Conservation (phyloP, 2,797 vertebrate species). For the Lophotriccus pileatus region DNA sequence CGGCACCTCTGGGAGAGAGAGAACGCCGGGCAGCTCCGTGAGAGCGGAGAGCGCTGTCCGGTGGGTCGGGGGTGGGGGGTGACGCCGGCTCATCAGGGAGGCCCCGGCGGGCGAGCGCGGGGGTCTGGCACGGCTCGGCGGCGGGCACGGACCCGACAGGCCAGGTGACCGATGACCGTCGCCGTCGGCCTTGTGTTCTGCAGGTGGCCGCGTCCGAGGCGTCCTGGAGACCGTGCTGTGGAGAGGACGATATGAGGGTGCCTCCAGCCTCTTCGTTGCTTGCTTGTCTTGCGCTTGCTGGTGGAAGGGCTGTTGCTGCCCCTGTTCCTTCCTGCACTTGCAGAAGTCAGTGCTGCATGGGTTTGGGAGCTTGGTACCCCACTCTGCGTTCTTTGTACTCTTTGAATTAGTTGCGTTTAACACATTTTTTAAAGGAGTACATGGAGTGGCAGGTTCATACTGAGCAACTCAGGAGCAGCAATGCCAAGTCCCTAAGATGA, state of each 20-base stretch:
- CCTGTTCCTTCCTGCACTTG: rapidly evolving
- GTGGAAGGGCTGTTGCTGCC: background rate
- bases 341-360: background rate
- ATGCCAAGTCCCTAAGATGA: background rate
- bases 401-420: background rate
- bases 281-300: no score
- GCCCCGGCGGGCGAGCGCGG: no score
- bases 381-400: background rate
- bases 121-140: background rate
- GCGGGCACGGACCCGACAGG: background rate
- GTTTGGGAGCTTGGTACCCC: background rate
- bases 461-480: background rate
- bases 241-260: background rate
- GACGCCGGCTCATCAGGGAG: background rate
- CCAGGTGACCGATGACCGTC: rapidly evolving
- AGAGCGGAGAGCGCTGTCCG: background rate
- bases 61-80: background rate
- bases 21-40: no score
- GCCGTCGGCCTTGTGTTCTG: background rate
- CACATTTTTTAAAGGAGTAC: background rate
- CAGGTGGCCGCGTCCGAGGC: background rate
- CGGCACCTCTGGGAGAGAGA: no score
- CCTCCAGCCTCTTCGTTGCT: rapidly evolving
- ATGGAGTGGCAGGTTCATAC: background rate
- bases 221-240: rapidly evolving